phyloP scores from a whole-genome alignment of 2,113 vertebrate species.

The Pluvialis apricaria region DNA sequence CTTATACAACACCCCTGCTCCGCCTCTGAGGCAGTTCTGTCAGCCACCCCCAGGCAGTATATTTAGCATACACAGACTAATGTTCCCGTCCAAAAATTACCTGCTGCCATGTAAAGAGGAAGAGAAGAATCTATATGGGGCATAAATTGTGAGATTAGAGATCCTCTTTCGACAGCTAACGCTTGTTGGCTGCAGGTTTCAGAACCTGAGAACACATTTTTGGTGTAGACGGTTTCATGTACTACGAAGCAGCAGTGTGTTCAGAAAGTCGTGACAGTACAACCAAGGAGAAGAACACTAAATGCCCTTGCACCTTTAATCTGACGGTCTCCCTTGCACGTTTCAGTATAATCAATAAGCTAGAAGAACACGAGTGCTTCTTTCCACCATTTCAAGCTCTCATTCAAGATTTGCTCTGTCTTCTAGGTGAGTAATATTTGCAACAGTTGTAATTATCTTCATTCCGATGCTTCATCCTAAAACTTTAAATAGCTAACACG shows the following conservation, averaged over 20 bases:
- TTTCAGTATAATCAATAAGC: constrained; percentile 82
- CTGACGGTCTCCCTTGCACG: not conserved
- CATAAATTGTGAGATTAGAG: not conserved
- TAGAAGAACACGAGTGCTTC: constrained; percentile 87
- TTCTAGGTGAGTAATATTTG: constrained; percentile 76
- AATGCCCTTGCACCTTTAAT: not conserved
- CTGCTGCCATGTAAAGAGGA: not conserved
- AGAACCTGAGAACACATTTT: not conserved
- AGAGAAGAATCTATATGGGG: not conserved
- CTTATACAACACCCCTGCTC: not conserved
- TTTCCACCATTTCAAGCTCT: constrained; percentile 87
- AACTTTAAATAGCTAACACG: not conserved
- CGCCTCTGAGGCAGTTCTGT: not conserved
- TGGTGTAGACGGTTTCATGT: not conserved
- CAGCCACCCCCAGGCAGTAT: not conserved
- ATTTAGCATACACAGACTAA: not conserved
- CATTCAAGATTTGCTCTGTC: constrained; percentile 75
- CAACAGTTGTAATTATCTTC: not conserved
- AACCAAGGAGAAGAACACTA: not conserved
- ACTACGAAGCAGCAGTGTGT: not conserved
- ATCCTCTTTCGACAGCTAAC: not conserved
- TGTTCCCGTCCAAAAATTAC: not conserved
- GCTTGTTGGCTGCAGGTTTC: not conserved
- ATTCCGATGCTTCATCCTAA: not conserved
- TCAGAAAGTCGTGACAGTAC: not conserved